phyloP scores from a whole-genome alignment of 2,888 invertebrate genomes.

The Panopea generosa region DNA sequence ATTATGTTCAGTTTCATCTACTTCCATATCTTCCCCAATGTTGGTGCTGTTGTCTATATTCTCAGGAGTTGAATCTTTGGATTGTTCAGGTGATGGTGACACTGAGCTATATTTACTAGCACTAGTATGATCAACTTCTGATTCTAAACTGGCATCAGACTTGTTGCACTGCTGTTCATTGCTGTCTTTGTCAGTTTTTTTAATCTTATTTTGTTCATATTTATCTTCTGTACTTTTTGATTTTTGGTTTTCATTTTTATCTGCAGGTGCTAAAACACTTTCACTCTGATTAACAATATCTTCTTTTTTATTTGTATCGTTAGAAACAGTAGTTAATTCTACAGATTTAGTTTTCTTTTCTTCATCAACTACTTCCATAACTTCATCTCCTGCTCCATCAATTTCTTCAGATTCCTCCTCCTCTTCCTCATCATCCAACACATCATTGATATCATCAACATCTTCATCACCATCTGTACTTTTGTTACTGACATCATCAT shows the following conservation, averaged over 20 bases:
- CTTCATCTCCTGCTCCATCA: neutral
- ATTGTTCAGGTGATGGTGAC: too few relatives aligned
- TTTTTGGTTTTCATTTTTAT: slow-evolving; percentile 9
- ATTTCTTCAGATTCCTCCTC: neutral
- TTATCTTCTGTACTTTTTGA: neutral
- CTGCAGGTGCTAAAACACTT: slow-evolving; percentile 1
- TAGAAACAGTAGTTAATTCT: too few relatives aligned
- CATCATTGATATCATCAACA: slow-evolving; percentile 3
- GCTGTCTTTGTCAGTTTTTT: neutral
- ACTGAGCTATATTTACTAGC: too few relatives aligned
- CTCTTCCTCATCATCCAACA: neutral
- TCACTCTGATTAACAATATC: too few relatives aligned
- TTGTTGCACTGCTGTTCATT: neutral
- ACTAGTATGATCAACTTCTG: too few relatives aligned
- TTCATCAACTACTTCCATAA: neutral
- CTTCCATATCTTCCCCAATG: neutral
- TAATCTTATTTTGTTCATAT: neutral
- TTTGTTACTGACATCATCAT: slow-evolving; percentile 4
- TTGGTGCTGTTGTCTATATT: too few relatives aligned
- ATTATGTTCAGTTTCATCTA: slow-evolving; percentile 11
- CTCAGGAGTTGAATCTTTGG: too few relatives aligned
- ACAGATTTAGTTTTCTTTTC: neutral
- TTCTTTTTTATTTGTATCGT: too few relatives aligned
- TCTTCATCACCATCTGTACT: slow-evolving; percentile 6
- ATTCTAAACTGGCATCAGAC: too few relatives aligned